Percentiles rank a stretch among this genome's conserved stretches.
Conservation (phyloP, 2,113 vertebrate species). For the Paraplagusia blochii region DNA sequence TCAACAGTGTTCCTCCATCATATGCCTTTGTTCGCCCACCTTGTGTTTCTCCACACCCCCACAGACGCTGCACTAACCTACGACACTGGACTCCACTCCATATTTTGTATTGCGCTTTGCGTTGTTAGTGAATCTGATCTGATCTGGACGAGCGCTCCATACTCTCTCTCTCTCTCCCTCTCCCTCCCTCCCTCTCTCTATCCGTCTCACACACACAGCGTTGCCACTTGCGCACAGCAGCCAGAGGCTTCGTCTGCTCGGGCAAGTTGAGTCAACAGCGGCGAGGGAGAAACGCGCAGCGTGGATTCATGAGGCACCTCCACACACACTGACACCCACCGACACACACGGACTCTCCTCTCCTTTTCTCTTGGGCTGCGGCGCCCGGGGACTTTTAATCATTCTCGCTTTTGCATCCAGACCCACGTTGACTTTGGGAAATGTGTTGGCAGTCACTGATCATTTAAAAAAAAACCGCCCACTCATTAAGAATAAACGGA, state of each 20-base stretch:
- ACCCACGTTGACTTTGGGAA: conserved; percentile 10
- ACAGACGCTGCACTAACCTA: neutral
- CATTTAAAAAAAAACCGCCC: conserved; percentile 26
- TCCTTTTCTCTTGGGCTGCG: conserved; percentile 21
- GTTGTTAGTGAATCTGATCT: conserved; percentile 42
- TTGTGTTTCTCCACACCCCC: neutral
- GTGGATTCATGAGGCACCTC: conserved; percentile 64
- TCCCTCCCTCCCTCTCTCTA: neutral
- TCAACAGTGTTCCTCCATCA: too few relatives aligned
- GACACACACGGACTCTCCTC: conserved; percentile 2
- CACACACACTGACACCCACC: neutral
- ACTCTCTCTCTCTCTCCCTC: too few relatives aligned
- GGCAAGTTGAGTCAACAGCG: conserved; percentile 56
- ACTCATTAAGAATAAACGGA: conserved; percentile 52
- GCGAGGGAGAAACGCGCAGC: conserved; percentile 19
- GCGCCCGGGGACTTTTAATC: conserved; percentile 36
- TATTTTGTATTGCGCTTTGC: conserved; percentile 57
- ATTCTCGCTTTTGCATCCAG: conserved; percentile 10
- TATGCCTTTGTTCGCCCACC: neutral
- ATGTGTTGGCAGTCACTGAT: conserved; percentile 39
- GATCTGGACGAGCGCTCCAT: conserved; percentile 42
- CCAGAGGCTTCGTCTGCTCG: conserved; percentile 32
- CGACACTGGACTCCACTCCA: conserved; percentile 63
- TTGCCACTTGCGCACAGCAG: conserved; percentile 32
- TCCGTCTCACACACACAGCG: conserved; percentile 28